Base-by-base conservation (phyloP, 1,140 invertebrate genomes). In the Cylas formicarius region DNA sequence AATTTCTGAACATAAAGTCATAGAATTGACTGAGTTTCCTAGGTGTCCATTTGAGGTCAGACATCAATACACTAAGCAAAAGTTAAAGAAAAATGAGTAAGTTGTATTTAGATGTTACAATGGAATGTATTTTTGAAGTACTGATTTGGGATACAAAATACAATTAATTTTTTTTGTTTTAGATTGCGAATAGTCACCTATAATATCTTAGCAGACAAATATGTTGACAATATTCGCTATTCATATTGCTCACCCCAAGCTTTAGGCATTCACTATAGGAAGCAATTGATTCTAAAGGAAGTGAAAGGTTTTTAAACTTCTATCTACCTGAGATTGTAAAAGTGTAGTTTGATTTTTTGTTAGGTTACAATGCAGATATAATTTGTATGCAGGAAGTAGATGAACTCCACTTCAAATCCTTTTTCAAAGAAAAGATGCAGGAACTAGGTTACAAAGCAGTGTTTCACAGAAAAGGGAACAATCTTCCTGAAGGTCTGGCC, bases 361-460 rank as follows among this genome's bases (percentile, higher is more conserved):
- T 13, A 79, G 88, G 88, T 16, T 96, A 92, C 55, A 86, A 94
- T 70, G 77, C 79, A 13, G 91, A 96, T 68, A 71, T 96, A 31
- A 72, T 92, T 34, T 94, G 90, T 59, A 67, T 95, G 6, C 91
- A 96, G 80, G 91, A 96, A 75, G 86, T 94, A 0, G 91, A 95
- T 64, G 56, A 56, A 4, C 84, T 80, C 65, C 67, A 90, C 17
- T 94, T 83, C 62, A 41, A 53, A 4, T 43, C 72, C 4, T 73
- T 76, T 9, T 76, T 77, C 24, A 65, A 77, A 36, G 23, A 48
- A n/a, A 32, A 52, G 17, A 52, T 62, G 32, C 34, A 46, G 17
- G 49, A 56, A 18, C 29, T 46, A 19, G 50, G 51, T 32, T 60
- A 43, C 42, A 31, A 38, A 11, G 77, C 81, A 16, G 55, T 75